Base-by-base conservation (phyloP, 1,140 invertebrate genomes). In the Brachystomella parvula region DNA sequence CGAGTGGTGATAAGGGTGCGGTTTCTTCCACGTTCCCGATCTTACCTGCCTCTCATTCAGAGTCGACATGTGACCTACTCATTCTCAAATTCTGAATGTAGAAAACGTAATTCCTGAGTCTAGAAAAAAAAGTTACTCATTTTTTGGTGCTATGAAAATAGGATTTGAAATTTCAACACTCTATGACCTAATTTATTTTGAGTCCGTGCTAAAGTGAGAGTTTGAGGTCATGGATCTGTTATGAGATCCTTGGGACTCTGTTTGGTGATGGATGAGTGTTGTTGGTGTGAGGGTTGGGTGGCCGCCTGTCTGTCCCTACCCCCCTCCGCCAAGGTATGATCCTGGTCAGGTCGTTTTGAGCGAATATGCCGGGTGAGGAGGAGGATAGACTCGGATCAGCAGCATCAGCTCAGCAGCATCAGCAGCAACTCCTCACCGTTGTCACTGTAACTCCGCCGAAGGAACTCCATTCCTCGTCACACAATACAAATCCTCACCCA, bases 331-430 rank as follows among this genome's bases (percentile, higher is more conserved):
- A 59, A 59, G 30, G 24, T 12, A 59, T 59, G 49, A 15, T 53
- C 49, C 49, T 24, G 12, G 49, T 12, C 12, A 26, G 15, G 9
- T 53, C 49, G 9, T 24, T 53, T 26, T 53, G 49, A 63, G 71
- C 66, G 68, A 73, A 66, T 68, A 73, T 73, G 71, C 71, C 71
- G 71, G 71, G 71, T 68, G 71, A 73, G 66, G 68, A 73, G 65
- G 68, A 72, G 63, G 56, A 65, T 49, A 72, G 68, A 69, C 57
- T 72, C 65, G 71, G 65, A 72, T 72, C 71, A 72, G 58, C 71
- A 72, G 64, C 68, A n/a, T 69, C 71, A 64, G 47, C 65, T 65
- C 28, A 62, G 49, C 63, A 29, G 53, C 67, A 21, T 56, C 65
- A 53, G 53, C 32, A n/a, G 33, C 63, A 29, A 44, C 66, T 63